Evolutionary conservation across 2,797 vertebrate genomes (phyloP).

Genomic region (Acestrorhynchus altus): DNA sequence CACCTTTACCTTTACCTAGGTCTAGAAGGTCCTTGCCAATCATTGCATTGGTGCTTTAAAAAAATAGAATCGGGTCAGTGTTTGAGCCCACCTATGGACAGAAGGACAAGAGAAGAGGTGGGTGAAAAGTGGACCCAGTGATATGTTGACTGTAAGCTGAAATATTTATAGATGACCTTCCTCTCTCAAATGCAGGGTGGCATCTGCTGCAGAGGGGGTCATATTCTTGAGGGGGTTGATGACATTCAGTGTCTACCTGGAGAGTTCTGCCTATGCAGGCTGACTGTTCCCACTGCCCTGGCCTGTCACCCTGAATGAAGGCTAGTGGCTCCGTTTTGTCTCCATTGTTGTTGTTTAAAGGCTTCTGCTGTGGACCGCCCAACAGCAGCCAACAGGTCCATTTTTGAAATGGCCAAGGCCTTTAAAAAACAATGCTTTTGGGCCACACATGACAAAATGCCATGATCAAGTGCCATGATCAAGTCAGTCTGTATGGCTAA

Average conservation of each 20-base stretch:
- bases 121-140: background rate
- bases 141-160: slow-evolving; percentile 15
- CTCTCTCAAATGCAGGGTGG: slow-evolving; percentile 30
- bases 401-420: background rate
- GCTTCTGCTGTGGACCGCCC: background rate
- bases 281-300: slow-evolving; percentile 24
- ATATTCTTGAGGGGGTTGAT: slow-evolving; percentile 19
- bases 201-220: slow-evolving; percentile 29
- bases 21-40: no score
- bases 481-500: no score
- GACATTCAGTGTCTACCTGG: slow-evolving; percentile 35
- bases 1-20: no score
- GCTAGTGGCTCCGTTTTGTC: background rate
- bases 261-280: slow-evolving; percentile 33
- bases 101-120: background rate
- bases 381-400: background rate
- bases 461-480: no score
- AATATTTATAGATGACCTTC: slow-evolving; percentile 58
- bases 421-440: background rate
- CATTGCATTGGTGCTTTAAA: background rate
- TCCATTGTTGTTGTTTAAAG: background rate
- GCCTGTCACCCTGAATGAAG: slow-evolving; percentile 34
- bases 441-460: background rate
- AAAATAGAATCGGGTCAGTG: background rate
- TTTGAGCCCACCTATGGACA: background rate